Percentiles rank a stretch among this genome's conserved stretches.
phyloP scores from a whole-genome alignment of 2,113 vertebrate species.

The Poeciliopsis occidentalis region DNA sequence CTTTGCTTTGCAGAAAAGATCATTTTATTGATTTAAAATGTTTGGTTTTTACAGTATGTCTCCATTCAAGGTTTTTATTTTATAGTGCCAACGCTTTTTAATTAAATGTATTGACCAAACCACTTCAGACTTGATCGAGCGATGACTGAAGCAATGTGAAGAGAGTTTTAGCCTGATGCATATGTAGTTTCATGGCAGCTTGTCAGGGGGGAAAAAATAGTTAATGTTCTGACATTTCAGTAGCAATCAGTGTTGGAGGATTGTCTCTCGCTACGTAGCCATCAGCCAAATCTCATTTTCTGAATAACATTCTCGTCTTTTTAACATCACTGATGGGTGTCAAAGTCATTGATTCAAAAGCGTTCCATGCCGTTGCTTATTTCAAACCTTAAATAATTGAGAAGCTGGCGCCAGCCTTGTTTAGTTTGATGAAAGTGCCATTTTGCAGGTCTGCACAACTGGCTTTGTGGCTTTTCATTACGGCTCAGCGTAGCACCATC shows the following conservation, averaged over 20 bases:
- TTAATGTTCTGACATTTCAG: conserved; percentile 39
- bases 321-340: conserved; percentile 37
- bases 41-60: no score
- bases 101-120: no score
- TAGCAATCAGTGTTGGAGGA: conserved; percentile 34
- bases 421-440: conserved; percentile 71
- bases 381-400: conserved; percentile 74
- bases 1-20: no score
- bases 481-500: conserved; percentile 30
- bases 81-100: background rate
- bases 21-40: no score
- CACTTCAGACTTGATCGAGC: background rate
- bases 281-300: conserved; percentile 56
- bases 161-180: background rate
- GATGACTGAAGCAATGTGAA: background rate
- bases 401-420: conserved; percentile 48
- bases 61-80: background rate
- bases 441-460: conserved; percentile 50
- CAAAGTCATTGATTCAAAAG: conserved; percentile 12
- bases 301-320: conserved; percentile 36
- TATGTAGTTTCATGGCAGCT: conserved; percentile 16
- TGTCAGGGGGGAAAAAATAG: conserved; percentile 26
- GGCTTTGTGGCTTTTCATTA: conserved; percentile 58
- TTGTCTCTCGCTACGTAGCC: conserved; percentile 30
- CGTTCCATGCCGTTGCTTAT: conserved; percentile 47